Evolutionary conservation across 1,140 invertebrate species (phyloP).

Genomic region (Sipha flava): DNA sequence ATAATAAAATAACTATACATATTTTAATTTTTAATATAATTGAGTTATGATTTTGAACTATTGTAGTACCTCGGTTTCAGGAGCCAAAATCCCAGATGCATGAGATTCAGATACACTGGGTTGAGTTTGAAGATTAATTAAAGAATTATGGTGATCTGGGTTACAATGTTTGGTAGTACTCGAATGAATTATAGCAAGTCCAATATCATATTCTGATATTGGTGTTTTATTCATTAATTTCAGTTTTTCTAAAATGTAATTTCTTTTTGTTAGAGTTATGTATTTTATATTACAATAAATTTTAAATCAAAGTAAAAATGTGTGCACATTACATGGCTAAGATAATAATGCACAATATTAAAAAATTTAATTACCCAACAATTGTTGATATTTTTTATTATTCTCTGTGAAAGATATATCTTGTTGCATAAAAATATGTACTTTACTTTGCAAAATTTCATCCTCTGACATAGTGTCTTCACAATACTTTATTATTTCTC

Average conservation of each 20-base stretch:
- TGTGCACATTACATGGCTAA: no score
- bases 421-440: conserved; percentile 1
- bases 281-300: no score
- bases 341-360: no score
- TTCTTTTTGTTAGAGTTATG: no score
- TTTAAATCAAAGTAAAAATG: no score
- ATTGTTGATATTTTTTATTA: not conserved
- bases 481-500: not conserved
- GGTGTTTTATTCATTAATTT: not conserved
- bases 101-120: not conserved
- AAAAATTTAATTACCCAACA: not conserved
- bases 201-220: conserved; percentile 26
- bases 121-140: conserved; percentile 14
- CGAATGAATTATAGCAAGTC: conserved; percentile 9
- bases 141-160: not conserved
- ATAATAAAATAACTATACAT: not conserved
- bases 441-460: not conserved
- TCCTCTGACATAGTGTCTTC: not conserved
- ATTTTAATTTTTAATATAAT: not conserved
- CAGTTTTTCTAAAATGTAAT: conserved; percentile 17
- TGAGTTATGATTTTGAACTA: not conserved
- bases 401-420: not conserved
- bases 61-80: conserved; percentile 17
- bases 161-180: conserved; percentile 15
- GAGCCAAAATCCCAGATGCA: not conserved